These are phyloP conservation scores for Trogon melanurus DNA, from an alignment of 2,113 vertebrate genomes.

Conservation along the genomic window DNA sequence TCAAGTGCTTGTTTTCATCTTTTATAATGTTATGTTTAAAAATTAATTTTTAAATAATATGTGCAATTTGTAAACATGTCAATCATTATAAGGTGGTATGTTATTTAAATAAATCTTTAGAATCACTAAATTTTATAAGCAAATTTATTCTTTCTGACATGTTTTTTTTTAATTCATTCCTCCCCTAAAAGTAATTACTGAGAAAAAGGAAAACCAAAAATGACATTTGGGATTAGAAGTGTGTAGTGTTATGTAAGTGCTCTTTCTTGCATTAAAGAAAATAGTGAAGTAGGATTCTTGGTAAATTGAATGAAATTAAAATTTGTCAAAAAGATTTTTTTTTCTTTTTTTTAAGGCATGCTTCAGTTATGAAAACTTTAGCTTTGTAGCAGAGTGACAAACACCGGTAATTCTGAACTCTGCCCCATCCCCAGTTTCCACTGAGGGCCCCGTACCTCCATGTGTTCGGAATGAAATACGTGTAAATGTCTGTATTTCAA, in stretches of 20 bases:
- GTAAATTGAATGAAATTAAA: conserved; percentile 50
- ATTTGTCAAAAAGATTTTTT: conserved; percentile 36
- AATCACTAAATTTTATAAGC: neutral
- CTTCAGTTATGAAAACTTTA: conserved; percentile 41
- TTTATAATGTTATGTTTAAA: neutral
- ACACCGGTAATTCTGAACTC: conserved; percentile 21
- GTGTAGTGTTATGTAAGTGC: conserved; percentile 23
- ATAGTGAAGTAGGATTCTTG: conserved; percentile 36
- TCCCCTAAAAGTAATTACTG: neutral
- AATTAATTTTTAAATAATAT: neutral
- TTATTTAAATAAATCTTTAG: neutral
- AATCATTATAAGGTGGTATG: neutral
- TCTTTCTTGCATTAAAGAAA: conserved; percentile 58
- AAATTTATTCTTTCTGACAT: conserved; percentile 16
- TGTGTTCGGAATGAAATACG: neutral
- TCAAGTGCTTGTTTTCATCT: neutral
- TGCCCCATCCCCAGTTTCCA: conserved; percentile 5
- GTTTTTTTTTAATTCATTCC: neutral
- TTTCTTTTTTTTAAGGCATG: neutral
- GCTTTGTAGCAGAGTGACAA: conserved; percentile 49
- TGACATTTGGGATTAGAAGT: conserved; percentile 31
- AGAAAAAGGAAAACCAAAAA: neutral
- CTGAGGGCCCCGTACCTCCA: neutral
- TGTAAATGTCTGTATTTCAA: neutral
- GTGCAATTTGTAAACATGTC: neutral